A percentile compares a stretch with the other conserved stretches of the same genome.
Evolutionary conservation across 2,888 invertebrate genomes (phyloP).

Genomic region (Argynnis bischoffii): DNA sequence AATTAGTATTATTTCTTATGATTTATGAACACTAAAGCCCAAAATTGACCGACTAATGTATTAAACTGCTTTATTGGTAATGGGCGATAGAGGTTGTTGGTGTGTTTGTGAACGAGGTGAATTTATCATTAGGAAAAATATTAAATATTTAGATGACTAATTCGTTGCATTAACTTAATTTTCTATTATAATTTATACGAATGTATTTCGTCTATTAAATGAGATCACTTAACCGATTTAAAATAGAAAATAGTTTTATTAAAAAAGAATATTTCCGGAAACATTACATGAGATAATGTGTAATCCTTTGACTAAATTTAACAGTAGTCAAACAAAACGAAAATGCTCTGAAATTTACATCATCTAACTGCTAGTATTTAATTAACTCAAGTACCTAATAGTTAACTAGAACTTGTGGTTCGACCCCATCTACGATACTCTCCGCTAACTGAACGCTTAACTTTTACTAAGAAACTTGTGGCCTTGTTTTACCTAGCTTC

Average conservation of each 20-base stretch:
- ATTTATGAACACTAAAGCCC: no score
- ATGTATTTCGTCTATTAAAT: no score
- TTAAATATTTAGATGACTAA: no score
- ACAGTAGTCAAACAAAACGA: background rate
- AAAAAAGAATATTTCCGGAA: background rate
- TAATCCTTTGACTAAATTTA: background rate
- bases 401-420: slow-evolving; percentile 15
- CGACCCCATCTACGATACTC: slow-evolving; percentile 12
- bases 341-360: slow-evolving; percentile 4
- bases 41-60: no score
- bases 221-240: no score
- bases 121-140: no score
- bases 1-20: no score
- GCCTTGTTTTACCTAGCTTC: slow-evolving; percentile 21
- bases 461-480: slow-evolving; percentile 20
- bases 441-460: slow-evolving; percentile 10
- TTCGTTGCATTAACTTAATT: no score
- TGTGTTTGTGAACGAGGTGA: no score
- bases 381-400: slow-evolving; percentile 16
- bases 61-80: no score
- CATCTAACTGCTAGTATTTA: slow-evolving; percentile 16
- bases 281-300: background rate
- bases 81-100: no score
- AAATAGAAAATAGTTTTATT: background rate
- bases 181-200: no score